These are phyloP conservation scores for Bombus pascuorum DNA, from an alignment of 1,140 invertebrate genomes.

Conservation along the genomic window DNA sequence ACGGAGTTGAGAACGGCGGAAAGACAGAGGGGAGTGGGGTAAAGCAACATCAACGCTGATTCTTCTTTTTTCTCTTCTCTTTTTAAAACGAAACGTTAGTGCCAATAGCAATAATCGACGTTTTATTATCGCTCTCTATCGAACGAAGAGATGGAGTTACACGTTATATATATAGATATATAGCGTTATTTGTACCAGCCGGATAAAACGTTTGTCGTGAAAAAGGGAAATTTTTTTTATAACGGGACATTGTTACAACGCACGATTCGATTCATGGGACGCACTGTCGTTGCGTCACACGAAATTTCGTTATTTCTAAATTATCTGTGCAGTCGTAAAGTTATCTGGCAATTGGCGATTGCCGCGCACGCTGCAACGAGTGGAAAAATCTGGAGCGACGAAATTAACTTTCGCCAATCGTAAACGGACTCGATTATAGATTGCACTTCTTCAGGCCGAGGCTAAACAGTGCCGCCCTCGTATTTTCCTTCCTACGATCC, in stretches of 20 bases:
- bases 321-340: background rate
- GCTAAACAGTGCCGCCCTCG: conserved; percentile 48
- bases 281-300: too few relatives aligned
- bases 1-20: conserved; percentile 46
- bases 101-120: conserved; percentile 26
- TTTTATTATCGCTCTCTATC: conserved; percentile 9
- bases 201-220: background rate
- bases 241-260: background rate
- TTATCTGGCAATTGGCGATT: background rate
- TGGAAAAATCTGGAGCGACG: conserved; percentile 24
- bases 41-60: background rate
- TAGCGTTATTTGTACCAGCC: background rate
- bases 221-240: conserved; percentile 1
- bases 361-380: background rate
- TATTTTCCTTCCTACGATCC: conserved; percentile 49
- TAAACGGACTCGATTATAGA: conserved; percentile 9
- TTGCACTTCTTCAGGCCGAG: conserved; percentile 24
- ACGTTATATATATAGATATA: too few relatives aligned
- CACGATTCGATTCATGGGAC: background rate
- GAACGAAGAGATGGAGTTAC: background rate
- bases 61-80: background rate
- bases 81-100: background rate
- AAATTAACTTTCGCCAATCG: conserved; percentile 16
- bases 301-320: conserved; percentile 2
- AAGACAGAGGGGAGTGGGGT: background rate